phyloP scores from a whole-genome alignment of 1,140 invertebrate species.

The Globodera rostochiensis region DNA sequence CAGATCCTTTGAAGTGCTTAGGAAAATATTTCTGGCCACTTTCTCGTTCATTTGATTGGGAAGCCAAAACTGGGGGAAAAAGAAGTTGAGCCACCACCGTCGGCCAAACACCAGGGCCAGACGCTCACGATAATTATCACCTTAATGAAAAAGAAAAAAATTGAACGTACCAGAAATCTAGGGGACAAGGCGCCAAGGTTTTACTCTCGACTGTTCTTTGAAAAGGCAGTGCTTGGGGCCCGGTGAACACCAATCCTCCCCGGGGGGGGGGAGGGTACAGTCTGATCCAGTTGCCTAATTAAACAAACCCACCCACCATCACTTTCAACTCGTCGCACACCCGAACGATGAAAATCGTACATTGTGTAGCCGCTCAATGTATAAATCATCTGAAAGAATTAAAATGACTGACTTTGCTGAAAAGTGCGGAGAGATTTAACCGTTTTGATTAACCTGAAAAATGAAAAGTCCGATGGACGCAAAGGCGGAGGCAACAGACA shows the following conservation, averaged over 20 bases:
- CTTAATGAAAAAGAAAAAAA: not conserved
- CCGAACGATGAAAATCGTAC: conserved; percentile 49
- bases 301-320: conserved; percentile 25
- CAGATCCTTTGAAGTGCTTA: conserved; percentile 52
- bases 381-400: conserved; percentile 46
- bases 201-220: too few species aligned
- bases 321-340: conserved; percentile 42
- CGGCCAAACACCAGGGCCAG: conserved; percentile 50
- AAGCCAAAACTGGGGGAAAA: conserved; percentile 52
- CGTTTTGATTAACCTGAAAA: conserved; percentile 28
- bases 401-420: not conserved
- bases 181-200: too few species aligned
- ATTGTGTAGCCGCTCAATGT: conserved; percentile 54
- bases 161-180: not conserved
- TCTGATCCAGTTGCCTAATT: not conserved
- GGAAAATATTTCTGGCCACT: conserved; percentile 51
- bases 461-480: conserved; percentile 48
- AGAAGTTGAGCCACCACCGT: conserved; percentile 51
- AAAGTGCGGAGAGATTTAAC: not conserved
- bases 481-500: conserved; percentile 37
- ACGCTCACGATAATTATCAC: conserved; percentile 43
- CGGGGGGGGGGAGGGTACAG: not conserved
- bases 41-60: conserved; percentile 47
- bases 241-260: not conserved
- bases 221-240: too few species aligned